Evolutionary conservation across 2,113 vertebrate genomes (phyloP).

Genomic region (Phyllostomus discolor): DNA sequence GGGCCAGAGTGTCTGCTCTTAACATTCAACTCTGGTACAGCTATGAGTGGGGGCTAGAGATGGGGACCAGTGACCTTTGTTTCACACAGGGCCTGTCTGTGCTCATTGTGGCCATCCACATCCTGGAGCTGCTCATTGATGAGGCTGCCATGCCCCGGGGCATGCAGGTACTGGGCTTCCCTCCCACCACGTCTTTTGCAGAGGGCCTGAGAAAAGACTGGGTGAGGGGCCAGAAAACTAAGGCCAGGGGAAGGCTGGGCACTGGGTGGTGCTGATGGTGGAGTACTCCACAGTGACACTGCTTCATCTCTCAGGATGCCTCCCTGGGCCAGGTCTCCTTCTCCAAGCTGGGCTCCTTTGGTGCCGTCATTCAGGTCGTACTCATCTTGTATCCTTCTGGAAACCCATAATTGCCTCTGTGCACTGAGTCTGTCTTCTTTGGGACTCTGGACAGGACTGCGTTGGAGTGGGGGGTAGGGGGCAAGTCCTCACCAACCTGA

Average conservation of each 20-base stretch:
- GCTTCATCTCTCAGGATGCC: conserved; percentile 81
- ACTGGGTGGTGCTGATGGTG: not conserved
- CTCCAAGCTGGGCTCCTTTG: conserved; percentile 94
- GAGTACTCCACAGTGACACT: not conserved
- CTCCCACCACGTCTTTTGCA: not conserved
- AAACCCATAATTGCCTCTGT: not conserved
- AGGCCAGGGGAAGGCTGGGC: not conserved
- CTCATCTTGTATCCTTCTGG: conserved; percentile 96
- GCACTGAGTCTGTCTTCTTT: not conserved
- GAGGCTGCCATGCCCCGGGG: conserved; percentile 94
- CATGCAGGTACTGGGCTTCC: conserved; percentile 86
- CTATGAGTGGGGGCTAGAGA: not conserved
- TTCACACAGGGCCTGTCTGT: conserved; percentile 90
- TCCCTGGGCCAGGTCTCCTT: conserved; percentile 94
- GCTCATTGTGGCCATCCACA: conserved; percentile 93
- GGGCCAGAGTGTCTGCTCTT: not conserved
- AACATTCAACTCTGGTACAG: not conserved
- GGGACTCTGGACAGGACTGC: not conserved
- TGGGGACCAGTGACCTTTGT: not conserved
- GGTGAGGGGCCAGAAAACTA: not conserved
- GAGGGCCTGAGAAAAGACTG: not conserved
- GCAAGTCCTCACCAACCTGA: not conserved
- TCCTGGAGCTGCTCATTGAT: conserved; percentile 94
- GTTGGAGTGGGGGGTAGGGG: not conserved
- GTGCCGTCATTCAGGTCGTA: conserved; percentile 93